Evolutionary conservation across 2,888 invertebrate species (phyloP), one percentile per base, ranked within the genome.

Genomic region (Netelia fuscicornis): DNA sequence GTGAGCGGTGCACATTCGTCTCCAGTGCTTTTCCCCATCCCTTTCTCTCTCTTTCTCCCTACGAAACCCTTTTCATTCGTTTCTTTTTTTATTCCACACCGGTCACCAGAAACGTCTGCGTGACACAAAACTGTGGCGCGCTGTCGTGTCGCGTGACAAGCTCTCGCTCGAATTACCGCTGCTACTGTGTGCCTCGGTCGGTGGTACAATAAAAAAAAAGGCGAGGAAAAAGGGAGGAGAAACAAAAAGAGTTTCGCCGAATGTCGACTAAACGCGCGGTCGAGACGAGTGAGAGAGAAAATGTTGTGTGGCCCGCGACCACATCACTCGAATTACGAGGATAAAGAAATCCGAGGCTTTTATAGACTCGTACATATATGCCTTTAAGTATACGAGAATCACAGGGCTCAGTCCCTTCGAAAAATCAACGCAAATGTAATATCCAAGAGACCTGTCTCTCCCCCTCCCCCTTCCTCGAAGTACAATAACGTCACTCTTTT

Each of bases 81-180:
- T 30, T 30, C 30, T 71, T 58, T 74, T 67, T 58, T 48, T 48
- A 58, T 67, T 72, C 70, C 70, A 65, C 62, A 67, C 58, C 56
- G 70, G 71, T 67, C 80, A 67, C 67, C 58, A 37, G 74, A 23
- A 68, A 72, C 72, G 72, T 74, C 37, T 80, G 75, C 79, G 79
- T 82, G 85, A 54, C 82, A 58, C 75, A 44, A 78, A 83, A 83
- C 54, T 72, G 82, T 74, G 70, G 52, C 54, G 58, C 72, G 68
- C 78, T 72, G 68, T 68, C 82, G 83, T 77, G 82, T 85, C 83
- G 83, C 85, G 83, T 85, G 85, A 83, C 85, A 82, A 74, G 67
- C 82, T 82, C 74, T 78, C 79, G 78, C 79, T 86, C 79, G 75
- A 85, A 85, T 87, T 86, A 87, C 86, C 62, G 62, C 23, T 58